Evolutionary conservation across 2,113 vertebrate genomes (phyloP).

Genomic region (Saguinus imperator): DNA sequence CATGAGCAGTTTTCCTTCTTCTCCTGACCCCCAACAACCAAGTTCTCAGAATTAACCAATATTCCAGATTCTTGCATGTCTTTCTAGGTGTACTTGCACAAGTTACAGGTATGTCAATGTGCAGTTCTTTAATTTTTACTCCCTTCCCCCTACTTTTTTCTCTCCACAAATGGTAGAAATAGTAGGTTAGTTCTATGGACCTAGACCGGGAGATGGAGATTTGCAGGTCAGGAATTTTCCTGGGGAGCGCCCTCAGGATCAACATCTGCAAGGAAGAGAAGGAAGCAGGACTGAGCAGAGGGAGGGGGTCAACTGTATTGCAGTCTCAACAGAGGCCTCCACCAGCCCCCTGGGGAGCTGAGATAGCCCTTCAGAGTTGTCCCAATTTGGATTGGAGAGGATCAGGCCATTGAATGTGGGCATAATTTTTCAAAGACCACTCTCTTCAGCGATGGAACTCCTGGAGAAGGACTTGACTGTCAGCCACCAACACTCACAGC

Average conservation of each 20-base stretch:
- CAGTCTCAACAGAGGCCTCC: neutral
- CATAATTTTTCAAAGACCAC: neutral
- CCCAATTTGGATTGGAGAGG: neutral
- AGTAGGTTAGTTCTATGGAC: neutral
- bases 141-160: fast-evolving
- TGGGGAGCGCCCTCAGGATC: neutral
- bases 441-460: neutral
- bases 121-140: neutral
- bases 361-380: neutral
- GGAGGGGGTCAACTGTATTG: neutral
- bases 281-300: neutral
- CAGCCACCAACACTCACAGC: neutral
- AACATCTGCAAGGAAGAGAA: neutral
- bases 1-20: neutral
- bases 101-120: neutral
- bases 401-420: neutral
- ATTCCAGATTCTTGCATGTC: neutral
- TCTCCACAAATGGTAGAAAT: neutral
- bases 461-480: neutral
- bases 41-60: neutral
- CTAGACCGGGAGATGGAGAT: neutral
- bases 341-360: fast-evolving
- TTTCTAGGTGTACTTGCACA: neutral
- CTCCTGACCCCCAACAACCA: neutral
- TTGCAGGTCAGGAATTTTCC: neutral